Evolutionary conservation across 2,888 invertebrate species (phyloP), one percentile per base, ranked within the genome.

Genomic region (Baccha elongata): DNA sequence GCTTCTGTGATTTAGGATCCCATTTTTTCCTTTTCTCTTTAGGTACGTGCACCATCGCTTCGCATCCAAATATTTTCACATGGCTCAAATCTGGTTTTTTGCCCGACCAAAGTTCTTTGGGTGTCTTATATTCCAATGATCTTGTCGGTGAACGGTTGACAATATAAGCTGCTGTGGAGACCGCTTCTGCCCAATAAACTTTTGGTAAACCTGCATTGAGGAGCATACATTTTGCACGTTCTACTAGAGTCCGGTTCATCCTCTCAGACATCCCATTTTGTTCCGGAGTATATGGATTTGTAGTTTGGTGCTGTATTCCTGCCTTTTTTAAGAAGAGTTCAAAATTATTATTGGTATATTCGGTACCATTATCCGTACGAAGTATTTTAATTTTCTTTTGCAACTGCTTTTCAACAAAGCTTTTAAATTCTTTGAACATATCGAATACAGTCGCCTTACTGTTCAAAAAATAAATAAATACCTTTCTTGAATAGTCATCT

Each of bases 351-450:
- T n/a, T n/a, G n/a, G 62, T 53, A 15, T 84, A 85, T 8, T 86
- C 85, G 1, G 29, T 52, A 0, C 85, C 86, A 13, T 86, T 85
- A n/a, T 86, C 84, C 0, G 85, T 50, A 21, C 85, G 48, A 1
- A 85, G 15, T 6, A 73, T 53, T 85, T 85, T 85, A 1, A 86
- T 85, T 35, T 64, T 85, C 6, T 21, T 46, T 3, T 69, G 67
- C 44, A 74, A 85, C 60, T 86, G 85, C 23, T 83, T 85, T 84
- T 86, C 86, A 55, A 78, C 84, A 26, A 79, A 85, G 86, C 11
- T 62, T 69, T 6, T 62, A 46, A 86, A 85, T 10, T 81, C 55
- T 10, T 26, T n/a, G 13, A 85, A 84, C 4, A 85, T 84, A 5
- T 86, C 84, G n/a, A n/a, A n/a, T n/a, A n/a, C n/a, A n/a, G n/a